These are phyloP conservation scores for Drosophila limbata DNA, from an alignment of 2,888 invertebrate genomes.

Conservation along the genomic window DNA sequence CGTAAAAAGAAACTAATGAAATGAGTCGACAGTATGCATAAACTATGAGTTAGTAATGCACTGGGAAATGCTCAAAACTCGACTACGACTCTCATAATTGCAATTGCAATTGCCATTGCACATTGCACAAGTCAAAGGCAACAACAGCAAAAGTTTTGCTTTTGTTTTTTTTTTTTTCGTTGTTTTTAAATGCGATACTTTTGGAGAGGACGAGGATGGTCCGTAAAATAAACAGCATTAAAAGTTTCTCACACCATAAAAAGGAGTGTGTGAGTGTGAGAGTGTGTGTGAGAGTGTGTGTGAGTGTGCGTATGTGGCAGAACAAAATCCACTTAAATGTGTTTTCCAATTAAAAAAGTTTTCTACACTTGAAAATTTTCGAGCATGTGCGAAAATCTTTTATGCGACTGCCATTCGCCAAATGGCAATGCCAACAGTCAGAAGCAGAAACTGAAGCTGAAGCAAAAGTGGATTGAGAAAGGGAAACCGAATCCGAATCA, in stretches of 20 bases:
- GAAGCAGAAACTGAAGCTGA: constrained; percentile 7
- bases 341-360: constrained; percentile 81
- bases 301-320: constrained; percentile 27
- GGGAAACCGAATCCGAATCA: constrained; percentile 5
- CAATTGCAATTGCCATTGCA: constrained; percentile 44
- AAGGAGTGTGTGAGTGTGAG: constrained; percentile 15
- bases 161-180: constrained; percentile 51
- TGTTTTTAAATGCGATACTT: constrained; percentile 71
- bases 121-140: constrained; percentile 36
- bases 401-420: constrained; percentile 77
- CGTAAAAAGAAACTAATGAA: constrained; percentile 65
- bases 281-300: constrained; percentile 8
- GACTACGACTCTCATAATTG: constrained; percentile 56
- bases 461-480: neutral
- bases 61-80: constrained; percentile 55
- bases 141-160: constrained; percentile 12
- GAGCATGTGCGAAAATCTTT: constrained; percentile 82
- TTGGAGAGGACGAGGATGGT: constrained; percentile 16
- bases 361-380: constrained; percentile 78
- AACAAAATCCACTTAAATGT: constrained; percentile 80
- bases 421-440: constrained; percentile 56
- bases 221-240: constrained; percentile 72
- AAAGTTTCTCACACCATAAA: constrained; percentile 55
- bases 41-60: constrained; percentile 77
- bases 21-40: constrained; percentile 69